Evolutionary conservation across 2,113 vertebrate genomes (phyloP).

Genomic region (Rhea pennata): DNA sequence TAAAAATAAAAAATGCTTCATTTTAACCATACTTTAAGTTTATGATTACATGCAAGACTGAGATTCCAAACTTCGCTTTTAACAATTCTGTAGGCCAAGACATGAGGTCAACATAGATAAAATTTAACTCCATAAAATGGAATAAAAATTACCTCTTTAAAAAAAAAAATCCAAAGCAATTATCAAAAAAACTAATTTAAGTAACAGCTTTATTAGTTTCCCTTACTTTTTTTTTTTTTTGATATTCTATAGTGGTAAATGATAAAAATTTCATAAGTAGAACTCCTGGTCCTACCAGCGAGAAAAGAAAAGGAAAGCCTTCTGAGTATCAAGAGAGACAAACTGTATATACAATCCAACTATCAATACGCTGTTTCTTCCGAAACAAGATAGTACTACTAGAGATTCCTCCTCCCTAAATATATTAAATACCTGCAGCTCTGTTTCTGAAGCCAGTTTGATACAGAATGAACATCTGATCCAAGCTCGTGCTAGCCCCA

Average conservation of each 20-base stretch:
- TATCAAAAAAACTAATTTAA: background rate
- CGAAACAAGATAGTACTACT: background rate
- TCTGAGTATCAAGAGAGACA: background rate
- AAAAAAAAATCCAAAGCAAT: background rate
- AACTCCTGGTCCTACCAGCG: background rate
- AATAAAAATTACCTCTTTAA: background rate
- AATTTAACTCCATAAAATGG: background rate
- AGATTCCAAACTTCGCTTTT: background rate
- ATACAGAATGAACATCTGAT: background rate
- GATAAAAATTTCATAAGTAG: accelerated
- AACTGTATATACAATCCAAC: accelerated
- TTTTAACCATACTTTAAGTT: background rate
- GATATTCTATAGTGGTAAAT: accelerated
- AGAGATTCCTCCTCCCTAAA: background rate
- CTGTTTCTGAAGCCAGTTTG: background rate
- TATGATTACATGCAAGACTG: background rate
- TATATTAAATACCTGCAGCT: background rate
- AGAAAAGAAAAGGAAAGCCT: accelerated
- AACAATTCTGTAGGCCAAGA: background rate
- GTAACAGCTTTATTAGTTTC: background rate
- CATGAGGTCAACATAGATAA: background rate
- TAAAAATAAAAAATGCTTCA: no score
- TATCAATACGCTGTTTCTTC: accelerated
- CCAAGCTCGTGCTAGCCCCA: background rate
- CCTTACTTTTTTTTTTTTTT: background rate